These are phyloP conservation scores for Catostomus latipinnis DNA, from an alignment of 2,797 vertebrate species.

Conservation along the genomic window DNA sequence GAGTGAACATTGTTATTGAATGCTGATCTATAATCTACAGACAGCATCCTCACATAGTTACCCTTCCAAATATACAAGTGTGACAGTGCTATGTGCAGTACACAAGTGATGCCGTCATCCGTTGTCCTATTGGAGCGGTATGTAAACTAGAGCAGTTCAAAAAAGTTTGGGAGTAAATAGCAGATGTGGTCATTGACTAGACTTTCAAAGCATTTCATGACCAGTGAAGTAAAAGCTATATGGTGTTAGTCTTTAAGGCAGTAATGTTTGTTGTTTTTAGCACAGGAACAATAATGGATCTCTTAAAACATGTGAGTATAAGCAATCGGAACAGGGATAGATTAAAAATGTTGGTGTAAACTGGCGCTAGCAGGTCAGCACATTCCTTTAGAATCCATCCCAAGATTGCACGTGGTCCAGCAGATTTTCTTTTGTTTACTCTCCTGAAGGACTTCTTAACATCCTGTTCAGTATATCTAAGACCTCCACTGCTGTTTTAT, in stretches of 20 bases:
- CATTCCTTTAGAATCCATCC: not conserved
- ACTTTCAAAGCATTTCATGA: not conserved
- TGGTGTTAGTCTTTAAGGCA: not conserved
- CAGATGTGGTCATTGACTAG: not conserved
- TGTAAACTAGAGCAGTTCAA: not conserved
- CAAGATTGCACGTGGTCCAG: conserved; percentile 10
- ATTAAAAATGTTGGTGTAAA: not conserved
- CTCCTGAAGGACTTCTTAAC: not conserved
- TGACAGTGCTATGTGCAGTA: not conserved
- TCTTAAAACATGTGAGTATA: not conserved
- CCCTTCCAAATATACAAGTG: not conserved
- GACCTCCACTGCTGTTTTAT: too few relatives aligned
- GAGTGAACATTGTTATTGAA: not conserved
- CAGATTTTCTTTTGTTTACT: not conserved
- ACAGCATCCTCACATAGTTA: not conserved
- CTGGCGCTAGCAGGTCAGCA: not conserved
- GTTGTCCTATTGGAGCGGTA: not conserved
- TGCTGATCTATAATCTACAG: not conserved
- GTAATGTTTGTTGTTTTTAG: not conserved
- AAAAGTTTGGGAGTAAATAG: not conserved
- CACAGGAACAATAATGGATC: not conserved
- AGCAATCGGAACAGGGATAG: not conserved
- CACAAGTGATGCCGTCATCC: not conserved
- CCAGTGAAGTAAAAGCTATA: not conserved
- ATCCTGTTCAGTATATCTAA: not conserved